These are phyloP conservation scores for Taphrorychus bicolor DNA, from an alignment of 2,888 invertebrate genomes.

Conservation along the genomic window DNA sequence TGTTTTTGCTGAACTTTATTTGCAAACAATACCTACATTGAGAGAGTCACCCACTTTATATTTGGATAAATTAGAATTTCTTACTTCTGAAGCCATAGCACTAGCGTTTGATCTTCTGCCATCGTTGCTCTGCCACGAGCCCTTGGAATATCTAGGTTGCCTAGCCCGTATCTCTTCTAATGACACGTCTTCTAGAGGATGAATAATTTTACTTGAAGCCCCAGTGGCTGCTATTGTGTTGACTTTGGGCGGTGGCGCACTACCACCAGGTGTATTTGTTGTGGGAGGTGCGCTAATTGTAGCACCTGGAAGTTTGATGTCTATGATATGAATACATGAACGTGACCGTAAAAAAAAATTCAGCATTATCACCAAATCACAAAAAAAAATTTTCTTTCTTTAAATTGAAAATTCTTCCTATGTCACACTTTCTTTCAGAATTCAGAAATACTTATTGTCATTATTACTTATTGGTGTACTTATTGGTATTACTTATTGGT, in stretches of 20 bases:
- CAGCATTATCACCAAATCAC: too few species aligned
- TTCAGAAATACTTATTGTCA: too few species aligned
- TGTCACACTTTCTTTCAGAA: too few species aligned
- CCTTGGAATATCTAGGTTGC: conserved; percentile 67
- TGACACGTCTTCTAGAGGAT: conserved; percentile 93
- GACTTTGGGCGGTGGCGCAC: conserved; percentile 50
- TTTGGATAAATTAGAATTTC: conserved; percentile 30
- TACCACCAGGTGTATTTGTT: conserved; percentile 53
- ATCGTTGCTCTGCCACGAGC: conserved; percentile 52
- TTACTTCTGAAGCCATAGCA: conserved; percentile 56
- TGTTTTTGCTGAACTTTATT: too few species aligned
- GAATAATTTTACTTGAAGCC: conserved; percentile 88
- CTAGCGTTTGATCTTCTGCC: conserved; percentile 52
- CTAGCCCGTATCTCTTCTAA: conserved; percentile 83
- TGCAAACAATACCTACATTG: too few species aligned
- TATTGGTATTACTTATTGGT: too few species aligned
- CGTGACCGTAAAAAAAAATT: too few species aligned
- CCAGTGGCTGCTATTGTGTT: conserved; percentile 78
- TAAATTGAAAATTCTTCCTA: neutral
- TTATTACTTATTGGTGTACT: too few species aligned
- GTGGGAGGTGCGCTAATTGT: conserved; percentile 80
- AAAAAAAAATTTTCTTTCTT: neutral
- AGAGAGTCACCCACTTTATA: neutral
- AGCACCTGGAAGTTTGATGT: too few species aligned
- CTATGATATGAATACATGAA: too few species aligned